Evolutionary conservation across 2,797 vertebrate species (phyloP).

Genomic region (Sebastes minor): DNA sequence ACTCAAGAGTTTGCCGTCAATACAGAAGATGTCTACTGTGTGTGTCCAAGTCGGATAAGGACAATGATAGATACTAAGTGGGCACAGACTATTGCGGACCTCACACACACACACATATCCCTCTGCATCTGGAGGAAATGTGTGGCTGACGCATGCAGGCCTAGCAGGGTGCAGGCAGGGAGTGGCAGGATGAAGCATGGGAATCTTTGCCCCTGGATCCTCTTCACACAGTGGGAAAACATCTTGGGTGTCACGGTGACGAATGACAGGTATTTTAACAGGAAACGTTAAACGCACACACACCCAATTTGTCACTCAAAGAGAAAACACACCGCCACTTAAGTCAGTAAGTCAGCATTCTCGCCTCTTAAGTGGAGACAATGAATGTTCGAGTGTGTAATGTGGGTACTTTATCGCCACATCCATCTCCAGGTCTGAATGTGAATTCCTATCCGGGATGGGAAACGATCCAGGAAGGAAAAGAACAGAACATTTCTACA

Average conservation of each 20-base stretch:
- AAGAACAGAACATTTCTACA: neutral
- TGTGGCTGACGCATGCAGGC: conserved; percentile 68
- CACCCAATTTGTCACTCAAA: conserved; percentile 35
- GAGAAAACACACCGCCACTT: conserved; percentile 41
- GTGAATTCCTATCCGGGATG: neutral
- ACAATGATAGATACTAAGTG: conserved; percentile 19
- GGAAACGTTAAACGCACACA: conserved; percentile 5
- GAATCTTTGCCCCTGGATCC: conserved; percentile 47
- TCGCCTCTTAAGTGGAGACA: conserved; percentile 21
- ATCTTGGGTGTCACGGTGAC: conserved; percentile 54
- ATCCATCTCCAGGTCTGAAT: conserved; percentile 22
- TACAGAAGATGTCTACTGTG: neutral
- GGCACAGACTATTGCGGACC: conserved; percentile 24
- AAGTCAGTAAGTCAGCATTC: conserved; percentile 14
- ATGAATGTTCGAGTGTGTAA: neutral
- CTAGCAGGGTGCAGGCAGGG: conserved; percentile 57
- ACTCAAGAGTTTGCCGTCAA: neutral
- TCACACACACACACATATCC: conserved; percentile 29
- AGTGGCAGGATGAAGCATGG: conserved; percentile 59
- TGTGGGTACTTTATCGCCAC: conserved; percentile 12
- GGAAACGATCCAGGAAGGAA: conserved; percentile 2
- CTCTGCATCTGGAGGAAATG: conserved; percentile 76
- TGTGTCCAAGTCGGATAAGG: conserved; percentile 3
- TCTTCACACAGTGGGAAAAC: conserved; percentile 49
- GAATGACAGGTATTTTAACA: conserved; percentile 61